phyloP scores from a whole-genome alignment of 2,113 vertebrate species.

The Martes martes region DNA sequence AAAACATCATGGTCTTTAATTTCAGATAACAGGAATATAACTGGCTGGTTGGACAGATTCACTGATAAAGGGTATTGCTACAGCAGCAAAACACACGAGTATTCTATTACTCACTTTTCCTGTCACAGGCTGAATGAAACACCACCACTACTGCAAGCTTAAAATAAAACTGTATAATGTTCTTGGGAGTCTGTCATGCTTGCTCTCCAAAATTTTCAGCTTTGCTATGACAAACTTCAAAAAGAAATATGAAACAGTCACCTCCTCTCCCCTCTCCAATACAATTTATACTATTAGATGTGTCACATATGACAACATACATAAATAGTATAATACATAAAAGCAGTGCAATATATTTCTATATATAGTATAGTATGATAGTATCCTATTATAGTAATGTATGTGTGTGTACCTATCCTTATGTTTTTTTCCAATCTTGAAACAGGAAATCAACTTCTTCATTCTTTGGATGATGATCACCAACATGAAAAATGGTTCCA shows the following conservation, averaged over 20 bases:
- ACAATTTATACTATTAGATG: background rate
- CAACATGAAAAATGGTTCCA: background rate
- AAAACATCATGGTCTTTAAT: slow-evolving; percentile 59
- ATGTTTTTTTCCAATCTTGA: background rate
- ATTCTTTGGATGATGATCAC: slow-evolving; percentile 2
- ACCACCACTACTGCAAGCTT: background rate
- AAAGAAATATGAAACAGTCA: slow-evolving; percentile 10
- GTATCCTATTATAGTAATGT: background rate
- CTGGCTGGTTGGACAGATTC: slow-evolving; percentile 34
- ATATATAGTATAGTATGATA: background rate
- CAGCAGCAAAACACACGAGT: slow-evolving; percentile 38
- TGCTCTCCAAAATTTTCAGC: background rate
- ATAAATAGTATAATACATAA: background rate
- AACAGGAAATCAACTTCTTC: background rate
- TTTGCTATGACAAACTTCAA: slow-evolving; percentile 1
- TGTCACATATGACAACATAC: background rate
- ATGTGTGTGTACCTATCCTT: background rate
- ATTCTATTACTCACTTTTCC: slow-evolving; percentile 35
- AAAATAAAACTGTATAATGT: slow-evolving; percentile 32
- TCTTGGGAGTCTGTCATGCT: background rate
- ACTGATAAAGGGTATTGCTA: slow-evolving; percentile 37
- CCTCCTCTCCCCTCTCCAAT: background rate
- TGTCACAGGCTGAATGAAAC: background rate
- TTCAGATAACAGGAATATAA: slow-evolving; percentile 59
- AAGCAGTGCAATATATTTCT: background rate